phyloP scores from a whole-genome alignment of 2,888 invertebrate species.

The Odontothrips loti region DNA sequence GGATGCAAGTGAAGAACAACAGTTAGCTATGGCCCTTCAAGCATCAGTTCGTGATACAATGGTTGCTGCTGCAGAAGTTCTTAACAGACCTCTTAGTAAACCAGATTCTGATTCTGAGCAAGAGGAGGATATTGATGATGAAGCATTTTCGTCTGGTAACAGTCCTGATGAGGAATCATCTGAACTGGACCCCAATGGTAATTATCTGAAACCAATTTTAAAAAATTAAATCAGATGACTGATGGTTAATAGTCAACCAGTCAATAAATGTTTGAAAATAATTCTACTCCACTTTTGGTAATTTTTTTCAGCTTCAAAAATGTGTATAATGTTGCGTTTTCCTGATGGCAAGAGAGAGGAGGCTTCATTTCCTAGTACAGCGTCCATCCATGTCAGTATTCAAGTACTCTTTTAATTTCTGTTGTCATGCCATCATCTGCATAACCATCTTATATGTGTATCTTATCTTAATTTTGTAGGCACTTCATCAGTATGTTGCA shows the following conservation, averaged over 20 bases:
- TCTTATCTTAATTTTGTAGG: neutral
- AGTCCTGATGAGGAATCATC: neutral
- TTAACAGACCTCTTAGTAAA: neutral
- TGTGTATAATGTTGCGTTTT: neutral
- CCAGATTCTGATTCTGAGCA: conserved; percentile 8
- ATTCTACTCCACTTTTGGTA: neutral
- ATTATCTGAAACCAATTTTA: neutral
- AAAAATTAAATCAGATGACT: too few species aligned
- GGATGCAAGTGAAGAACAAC: conserved; percentile 4
- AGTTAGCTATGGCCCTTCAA: neutral
- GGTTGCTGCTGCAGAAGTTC: neutral
- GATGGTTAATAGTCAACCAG: neutral
- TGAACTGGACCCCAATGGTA: neutral
- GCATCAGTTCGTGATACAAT: neutral
- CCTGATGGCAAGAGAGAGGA: conserved; percentile 4
- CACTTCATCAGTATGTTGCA: conserved; percentile 12
- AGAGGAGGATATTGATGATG: neutral
- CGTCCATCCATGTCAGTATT: neutral
- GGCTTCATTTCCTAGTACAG: neutral
- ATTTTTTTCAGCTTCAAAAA: neutral
- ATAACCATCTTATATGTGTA: neutral
- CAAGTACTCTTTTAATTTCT: neutral
- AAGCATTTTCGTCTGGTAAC: neutral
- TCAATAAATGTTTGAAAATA: neutral
- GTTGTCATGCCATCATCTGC: neutral